phyloP scores from a whole-genome alignment of 2,113 vertebrate genomes.

The Mionectes macconnelli region DNA sequence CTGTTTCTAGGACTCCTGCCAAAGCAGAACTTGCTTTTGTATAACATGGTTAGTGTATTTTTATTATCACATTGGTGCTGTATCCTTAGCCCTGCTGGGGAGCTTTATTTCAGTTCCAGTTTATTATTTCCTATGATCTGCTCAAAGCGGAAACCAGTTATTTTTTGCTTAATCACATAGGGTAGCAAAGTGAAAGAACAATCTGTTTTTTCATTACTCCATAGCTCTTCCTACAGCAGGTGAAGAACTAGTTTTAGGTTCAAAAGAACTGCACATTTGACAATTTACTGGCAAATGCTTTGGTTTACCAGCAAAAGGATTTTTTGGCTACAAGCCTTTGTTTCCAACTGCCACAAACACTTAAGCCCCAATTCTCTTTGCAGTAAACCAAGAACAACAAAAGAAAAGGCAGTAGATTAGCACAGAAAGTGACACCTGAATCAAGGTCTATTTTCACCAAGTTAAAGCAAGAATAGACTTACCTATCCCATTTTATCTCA shows the following conservation, averaged over 20 bases:
- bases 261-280: background rate
- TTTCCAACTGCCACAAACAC: background rate
- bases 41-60: slow-evolving; percentile 15
- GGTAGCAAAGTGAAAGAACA: slow-evolving; percentile 14
- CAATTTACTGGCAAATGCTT: background rate
- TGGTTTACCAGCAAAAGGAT: background rate
- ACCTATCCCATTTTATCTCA: background rate
- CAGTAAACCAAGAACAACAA: background rate
- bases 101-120: slow-evolving; percentile 53
- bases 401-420: background rate
- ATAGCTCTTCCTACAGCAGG: background rate
- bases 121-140: slow-evolving; percentile 34
- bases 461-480: background rate
- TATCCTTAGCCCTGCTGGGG: background rate
- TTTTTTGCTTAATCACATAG: background rate
- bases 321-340: background rate
- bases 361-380: background rate
- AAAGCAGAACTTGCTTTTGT: slow-evolving; percentile 13
- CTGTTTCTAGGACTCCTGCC: slow-evolving; percentile 28
- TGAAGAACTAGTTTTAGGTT: background rate
- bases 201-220: background rate
- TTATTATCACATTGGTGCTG: slow-evolving; percentile 24
- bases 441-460: background rate
- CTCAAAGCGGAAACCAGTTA: slow-evolving; percentile 14
- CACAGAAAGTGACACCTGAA: background rate